Evolutionary conservation across 2,113 vertebrate species (phyloP).

Genomic region (Tragelaphus imberbis): DNA sequence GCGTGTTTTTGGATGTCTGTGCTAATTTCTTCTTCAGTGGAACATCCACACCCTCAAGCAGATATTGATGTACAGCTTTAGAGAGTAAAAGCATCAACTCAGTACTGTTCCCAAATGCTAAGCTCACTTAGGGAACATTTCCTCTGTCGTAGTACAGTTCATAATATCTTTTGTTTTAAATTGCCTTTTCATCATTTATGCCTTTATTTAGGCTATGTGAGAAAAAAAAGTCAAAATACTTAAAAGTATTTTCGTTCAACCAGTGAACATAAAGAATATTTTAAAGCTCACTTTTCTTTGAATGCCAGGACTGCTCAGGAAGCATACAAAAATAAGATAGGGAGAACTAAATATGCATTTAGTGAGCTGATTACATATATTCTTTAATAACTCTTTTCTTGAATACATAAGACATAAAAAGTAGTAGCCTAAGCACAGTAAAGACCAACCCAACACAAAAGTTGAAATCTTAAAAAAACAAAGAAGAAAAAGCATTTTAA

Average conservation of each 20-base stretch:
- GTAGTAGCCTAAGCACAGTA: neutral
- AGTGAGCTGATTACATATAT: neutral
- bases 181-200: conserved; percentile 46
- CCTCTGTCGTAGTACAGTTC: conserved; percentile 8
- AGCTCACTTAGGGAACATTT: conserved; percentile 53
- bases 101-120: conserved; percentile 31
- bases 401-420: neutral
- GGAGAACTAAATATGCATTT: neutral
- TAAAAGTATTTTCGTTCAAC: conserved; percentile 35
- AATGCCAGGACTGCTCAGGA: neutral
- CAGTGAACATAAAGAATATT: neutral
- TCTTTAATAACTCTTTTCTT: neutral
- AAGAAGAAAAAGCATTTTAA: neutral
- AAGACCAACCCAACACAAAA: neutral
- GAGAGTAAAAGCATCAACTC: neutral
- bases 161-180: conserved; percentile 44
- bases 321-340: neutral
- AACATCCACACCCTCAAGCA: conserved; percentile 63
- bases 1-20: conserved; percentile 34
- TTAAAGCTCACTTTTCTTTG: neutral
- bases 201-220: neutral
- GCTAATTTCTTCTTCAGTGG: conserved; percentile 56
- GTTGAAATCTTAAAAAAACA: neutral
- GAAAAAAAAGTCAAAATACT: neutral
- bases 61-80: conserved; percentile 33